Percentiles rank a stretch among this genome's conserved stretches.
These are phyloP conservation scores for Morpho deidamia DNA, from an alignment of 2,888 invertebrate genomes.

Conservation along the genomic window DNA sequence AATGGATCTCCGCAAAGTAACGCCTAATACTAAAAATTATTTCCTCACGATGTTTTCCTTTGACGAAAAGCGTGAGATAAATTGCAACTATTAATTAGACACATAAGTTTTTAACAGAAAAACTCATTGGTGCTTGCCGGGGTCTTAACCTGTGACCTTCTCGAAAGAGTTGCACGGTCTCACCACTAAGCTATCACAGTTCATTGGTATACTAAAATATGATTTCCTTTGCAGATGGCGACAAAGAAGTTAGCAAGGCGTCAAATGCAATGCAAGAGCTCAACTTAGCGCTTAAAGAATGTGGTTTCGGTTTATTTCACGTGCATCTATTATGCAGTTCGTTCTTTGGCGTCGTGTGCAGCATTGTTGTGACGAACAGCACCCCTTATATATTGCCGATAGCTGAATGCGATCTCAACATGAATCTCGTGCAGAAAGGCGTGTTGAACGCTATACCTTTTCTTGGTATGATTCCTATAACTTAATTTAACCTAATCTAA, in stretches of 20 bases:
- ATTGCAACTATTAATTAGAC: too few species aligned
- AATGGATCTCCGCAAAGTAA: too few species aligned
- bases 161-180: too few species aligned
- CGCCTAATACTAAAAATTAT: too few species aligned
- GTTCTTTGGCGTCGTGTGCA: slow-evolving; percentile 38
- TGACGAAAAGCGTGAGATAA: too few species aligned
- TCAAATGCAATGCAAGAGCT: slow-evolving; percentile 48
- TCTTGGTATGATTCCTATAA: slow-evolving; percentile 36
- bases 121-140: too few species aligned
- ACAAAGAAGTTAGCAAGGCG: slow-evolving; percentile 20
- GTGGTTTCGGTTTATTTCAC: slow-evolving; percentile 53
- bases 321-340: slow-evolving; percentile 37
- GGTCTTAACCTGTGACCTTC: too few species aligned
- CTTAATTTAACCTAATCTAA: too few species aligned
- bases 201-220: too few species aligned
- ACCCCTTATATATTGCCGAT: slow-evolving; percentile 47
- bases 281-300: slow-evolving; percentile 43
- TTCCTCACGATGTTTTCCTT: too few species aligned
- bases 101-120: too few species aligned
- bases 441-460: slow-evolving; percentile 50
- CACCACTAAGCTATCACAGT: too few species aligned
- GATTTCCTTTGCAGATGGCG: slow-evolving; percentile 19
- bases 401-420: slow-evolving; percentile 55
- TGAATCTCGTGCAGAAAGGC: slow-evolving; percentile 51
- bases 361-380: slow-evolving; percentile 39